phyloP scores from a whole-genome alignment of 2,797 vertebrate species.

The Vespertilio murinus region DNA sequence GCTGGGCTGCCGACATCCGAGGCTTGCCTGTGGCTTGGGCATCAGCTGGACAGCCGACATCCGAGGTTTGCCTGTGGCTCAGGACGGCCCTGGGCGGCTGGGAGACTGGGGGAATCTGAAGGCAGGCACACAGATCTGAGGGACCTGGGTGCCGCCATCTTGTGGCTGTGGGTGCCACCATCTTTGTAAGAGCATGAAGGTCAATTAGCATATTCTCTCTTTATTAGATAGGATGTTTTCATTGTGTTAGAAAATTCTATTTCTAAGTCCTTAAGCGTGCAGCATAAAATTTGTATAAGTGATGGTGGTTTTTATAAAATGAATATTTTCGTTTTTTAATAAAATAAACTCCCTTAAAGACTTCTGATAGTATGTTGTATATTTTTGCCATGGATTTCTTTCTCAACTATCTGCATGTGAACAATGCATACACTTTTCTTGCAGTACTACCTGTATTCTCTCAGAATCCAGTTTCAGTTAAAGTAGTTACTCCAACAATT shows the following conservation, averaged over 20 bases:
- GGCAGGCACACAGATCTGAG: too few species aligned
- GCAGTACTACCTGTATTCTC: background rate
- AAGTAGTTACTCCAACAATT: conserved; percentile 4
- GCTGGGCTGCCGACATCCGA: too few species aligned
- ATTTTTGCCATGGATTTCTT: background rate
- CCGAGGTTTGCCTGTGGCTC: too few species aligned
- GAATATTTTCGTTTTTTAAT: background rate
- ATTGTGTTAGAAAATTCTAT: conserved; percentile 14
- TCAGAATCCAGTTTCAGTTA: background rate
- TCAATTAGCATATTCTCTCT: too few species aligned
- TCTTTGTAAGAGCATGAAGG: too few species aligned
- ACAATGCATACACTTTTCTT: background rate
- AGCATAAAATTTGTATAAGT: background rate
- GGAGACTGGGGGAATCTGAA: too few species aligned
- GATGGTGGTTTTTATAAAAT: background rate
- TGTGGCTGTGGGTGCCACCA: too few species aligned
- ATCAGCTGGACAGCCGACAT: too few species aligned
- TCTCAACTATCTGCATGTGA: background rate
- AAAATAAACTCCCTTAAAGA: background rate
- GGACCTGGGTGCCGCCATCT: too few species aligned
- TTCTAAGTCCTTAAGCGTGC: background rate
- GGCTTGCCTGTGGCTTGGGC: too few species aligned
- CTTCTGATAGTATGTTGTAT: background rate
- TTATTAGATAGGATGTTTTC: background rate
- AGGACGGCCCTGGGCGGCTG: too few species aligned